A percentile compares a stretch with the other conserved stretches of the same genome.
Conservation (phyloP, 1,140 invertebrate species). For the Thrips palmi region DNA sequence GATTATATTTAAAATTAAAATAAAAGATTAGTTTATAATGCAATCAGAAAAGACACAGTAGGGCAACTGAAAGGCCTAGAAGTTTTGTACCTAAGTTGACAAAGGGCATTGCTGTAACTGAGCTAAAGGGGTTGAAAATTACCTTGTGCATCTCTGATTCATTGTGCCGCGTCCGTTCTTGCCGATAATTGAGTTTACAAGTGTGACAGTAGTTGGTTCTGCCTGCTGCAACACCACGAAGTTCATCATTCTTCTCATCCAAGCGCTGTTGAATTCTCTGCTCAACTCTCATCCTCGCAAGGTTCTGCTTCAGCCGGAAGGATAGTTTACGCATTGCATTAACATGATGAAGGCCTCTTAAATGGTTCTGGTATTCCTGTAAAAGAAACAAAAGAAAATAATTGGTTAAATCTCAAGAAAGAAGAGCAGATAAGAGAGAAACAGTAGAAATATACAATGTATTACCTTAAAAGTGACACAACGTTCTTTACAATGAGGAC, state of each 20-base stretch:
- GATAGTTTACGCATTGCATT: constrained; percentile 49
- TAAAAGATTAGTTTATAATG: neutral
- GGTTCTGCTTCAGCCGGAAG: constrained; percentile 43
- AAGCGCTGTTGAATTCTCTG: constrained; percentile 53
- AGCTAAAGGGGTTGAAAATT: constrained; percentile 3
- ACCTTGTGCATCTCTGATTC: constrained; percentile 44
- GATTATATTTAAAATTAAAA: too few species aligned
- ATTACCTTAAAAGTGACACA: constrained; percentile 48
- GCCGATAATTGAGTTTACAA: constrained; percentile 63
- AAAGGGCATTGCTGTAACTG: neutral
- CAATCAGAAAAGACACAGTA: too few species aligned
- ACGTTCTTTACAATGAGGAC: constrained; percentile 51
- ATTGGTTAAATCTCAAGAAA: neutral
- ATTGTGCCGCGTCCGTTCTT: constrained; percentile 52
- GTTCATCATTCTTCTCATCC: constrained; percentile 45
- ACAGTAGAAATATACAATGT: constrained; percentile 10
- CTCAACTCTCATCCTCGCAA: constrained; percentile 48
- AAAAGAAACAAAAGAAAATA: constrained; percentile 10
- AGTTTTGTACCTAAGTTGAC: neutral
- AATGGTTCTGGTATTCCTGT: constrained; percentile 47
- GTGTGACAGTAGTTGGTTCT: constrained; percentile 51
- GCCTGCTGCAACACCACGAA: too few species aligned
- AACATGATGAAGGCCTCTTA: constrained; percentile 45
- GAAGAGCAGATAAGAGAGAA: constrained; percentile 4
- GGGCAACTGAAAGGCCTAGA: too few species aligned